Evolutionary conservation across 2,797 vertebrate species (phyloP).

Genomic region (Trachops cirrhosus): DNA sequence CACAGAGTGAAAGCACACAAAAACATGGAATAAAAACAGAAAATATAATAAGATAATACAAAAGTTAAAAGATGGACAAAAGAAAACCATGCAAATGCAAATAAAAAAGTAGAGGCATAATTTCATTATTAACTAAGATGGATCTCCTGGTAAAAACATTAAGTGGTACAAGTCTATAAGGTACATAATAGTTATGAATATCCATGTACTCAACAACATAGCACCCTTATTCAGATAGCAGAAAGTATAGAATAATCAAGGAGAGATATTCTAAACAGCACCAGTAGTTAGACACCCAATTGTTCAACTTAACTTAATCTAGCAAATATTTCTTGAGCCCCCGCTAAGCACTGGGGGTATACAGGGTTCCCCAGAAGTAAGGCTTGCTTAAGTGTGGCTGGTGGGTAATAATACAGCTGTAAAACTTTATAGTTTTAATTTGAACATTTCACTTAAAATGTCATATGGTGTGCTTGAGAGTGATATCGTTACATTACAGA

Average conservation of each 20-base stretch:
- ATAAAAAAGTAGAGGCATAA: not conserved
- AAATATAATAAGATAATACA: not conserved
- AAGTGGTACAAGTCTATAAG: not conserved
- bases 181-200: not conserved
- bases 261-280: not conserved
- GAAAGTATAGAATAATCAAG: not conserved
- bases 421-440: too few relatives aligned
- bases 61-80: not conserved
- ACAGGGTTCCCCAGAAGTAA: too few relatives aligned
- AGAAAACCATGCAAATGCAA: not conserved
- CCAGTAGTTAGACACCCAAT: not conserved
- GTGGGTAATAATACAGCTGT: too few relatives aligned
- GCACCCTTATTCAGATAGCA: not conserved
- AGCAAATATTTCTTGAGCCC: not conserved
- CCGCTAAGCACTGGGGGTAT: not conserved
- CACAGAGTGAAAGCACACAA: not conserved
- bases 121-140: not conserved
- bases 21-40: not conserved
- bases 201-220: not conserved
- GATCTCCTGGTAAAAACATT: not conserved
- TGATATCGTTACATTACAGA: too few relatives aligned
- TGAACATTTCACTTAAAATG: too few relatives aligned
- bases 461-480: too few relatives aligned
- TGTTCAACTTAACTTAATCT: not conserved
- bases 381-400: too few relatives aligned